Evolutionary conservation across 2,113 vertebrate genomes (phyloP).

Genomic region (pig (Sus scrofa)): T2T-Sscrofa CM000812.6:242320501-242321000

Average conservation of each 20-base stretch:
- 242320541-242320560: background rate
- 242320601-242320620: constrained; percentile 1
- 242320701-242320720: background rate
- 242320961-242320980: too few relatives aligned
- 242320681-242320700: background rate
- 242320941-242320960: too few relatives aligned
- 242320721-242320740: background rate
- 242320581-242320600: background rate
- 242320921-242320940: too few relatives aligned
- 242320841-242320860: background rate
- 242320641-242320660: background rate
- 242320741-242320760: background rate
- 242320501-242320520: accelerated
- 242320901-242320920: constrained; percentile 2
- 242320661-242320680: background rate
- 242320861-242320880: background rate
- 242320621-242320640: background rate
- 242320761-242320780: background rate
- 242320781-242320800: too few relatives aligned
- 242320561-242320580: background rate
- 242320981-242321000: too few relatives aligned
- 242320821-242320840: background rate
- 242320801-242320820: background rate
- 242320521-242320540: background rate
- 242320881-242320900: background rate